Evolutionary conservation across 1,140 invertebrate genomes (phyloP).

Genomic region (Antheraea pernyi): DNA sequence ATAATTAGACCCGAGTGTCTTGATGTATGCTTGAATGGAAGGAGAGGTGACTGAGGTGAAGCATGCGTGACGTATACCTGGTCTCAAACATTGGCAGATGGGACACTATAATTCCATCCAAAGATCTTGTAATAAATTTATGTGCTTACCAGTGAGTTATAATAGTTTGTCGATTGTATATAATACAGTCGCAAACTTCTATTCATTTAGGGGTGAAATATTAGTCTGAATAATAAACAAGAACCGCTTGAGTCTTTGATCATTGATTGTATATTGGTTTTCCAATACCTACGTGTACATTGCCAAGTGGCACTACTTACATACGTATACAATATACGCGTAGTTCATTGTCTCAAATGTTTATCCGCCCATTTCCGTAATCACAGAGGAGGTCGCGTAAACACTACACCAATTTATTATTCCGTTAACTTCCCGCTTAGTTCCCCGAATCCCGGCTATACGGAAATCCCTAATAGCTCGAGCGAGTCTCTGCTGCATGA

Average conservation of each 20-base stretch:
- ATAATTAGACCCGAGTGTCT: too few relatives aligned
- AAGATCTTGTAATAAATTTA: too few relatives aligned
- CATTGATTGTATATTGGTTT: neutral
- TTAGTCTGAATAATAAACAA: too few relatives aligned
- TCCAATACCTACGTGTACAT: neutral
- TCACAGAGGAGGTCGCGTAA: neutral
- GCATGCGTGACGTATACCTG: too few relatives aligned
- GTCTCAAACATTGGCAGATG: too few relatives aligned
- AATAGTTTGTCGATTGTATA: too few relatives aligned
- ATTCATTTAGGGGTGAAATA: too few relatives aligned
- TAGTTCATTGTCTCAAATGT: neutral
- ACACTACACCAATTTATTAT: constrained; percentile 1
- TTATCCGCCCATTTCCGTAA: neutral
- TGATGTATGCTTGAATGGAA: too few relatives aligned
- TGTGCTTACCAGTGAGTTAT: too few relatives aligned
- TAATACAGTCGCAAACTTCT: too few relatives aligned
- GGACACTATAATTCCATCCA: too few relatives aligned
- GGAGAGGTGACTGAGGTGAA: too few relatives aligned
- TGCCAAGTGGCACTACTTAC: neutral
- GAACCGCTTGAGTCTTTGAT: neutral
- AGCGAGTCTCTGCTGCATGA: neutral
- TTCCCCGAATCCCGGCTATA: neutral
- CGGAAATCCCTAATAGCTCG: neutral
- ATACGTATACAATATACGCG: neutral
- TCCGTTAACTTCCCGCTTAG: neutral